Percentiles rank a stretch among this genome's conserved stretches.
Conservation (phyloP, 2,113 vertebrate genomes). For the Podiceps cristatus region DNA sequence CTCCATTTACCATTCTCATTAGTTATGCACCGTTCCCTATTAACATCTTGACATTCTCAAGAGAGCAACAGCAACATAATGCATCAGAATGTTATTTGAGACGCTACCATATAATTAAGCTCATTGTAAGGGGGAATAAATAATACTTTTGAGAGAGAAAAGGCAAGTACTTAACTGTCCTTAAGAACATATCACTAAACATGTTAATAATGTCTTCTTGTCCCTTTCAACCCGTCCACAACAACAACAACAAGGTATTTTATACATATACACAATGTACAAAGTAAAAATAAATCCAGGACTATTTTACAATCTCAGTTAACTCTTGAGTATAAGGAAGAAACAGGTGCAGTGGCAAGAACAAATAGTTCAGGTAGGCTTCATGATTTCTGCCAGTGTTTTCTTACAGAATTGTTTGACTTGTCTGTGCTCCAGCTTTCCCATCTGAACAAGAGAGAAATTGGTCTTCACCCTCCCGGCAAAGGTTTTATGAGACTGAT, state of each 20-base stretch:
- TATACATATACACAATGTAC: accelerated
- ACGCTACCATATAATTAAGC: not conserved
- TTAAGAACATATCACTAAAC: not conserved
- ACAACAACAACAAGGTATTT: not conserved
- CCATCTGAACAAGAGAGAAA: not conserved
- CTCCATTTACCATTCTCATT: not conserved
- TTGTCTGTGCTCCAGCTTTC: not conserved
- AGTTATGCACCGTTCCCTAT: not conserved
- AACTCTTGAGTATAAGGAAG: not conserved
- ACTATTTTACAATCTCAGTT: not conserved
- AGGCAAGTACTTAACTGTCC: not conserved
- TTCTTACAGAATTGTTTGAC: not conserved
- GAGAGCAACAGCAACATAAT: not conserved
- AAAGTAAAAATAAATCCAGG: not conserved
- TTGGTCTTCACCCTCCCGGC: not conserved
- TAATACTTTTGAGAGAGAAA: not conserved
- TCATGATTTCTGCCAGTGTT: not conserved
- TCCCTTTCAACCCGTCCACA: not conserved
- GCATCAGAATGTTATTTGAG: not conserved
- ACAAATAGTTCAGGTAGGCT: not conserved
- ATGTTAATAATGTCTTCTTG: not conserved
- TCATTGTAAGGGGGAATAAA: not conserved
- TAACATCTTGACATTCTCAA: not conserved
- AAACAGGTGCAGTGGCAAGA: not conserved
- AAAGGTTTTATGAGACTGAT: not conserved